These are phyloP conservation scores for Nerophis ophidion DNA, from an alignment of 2,113 vertebrate genomes.

Conservation along the genomic window DNA sequence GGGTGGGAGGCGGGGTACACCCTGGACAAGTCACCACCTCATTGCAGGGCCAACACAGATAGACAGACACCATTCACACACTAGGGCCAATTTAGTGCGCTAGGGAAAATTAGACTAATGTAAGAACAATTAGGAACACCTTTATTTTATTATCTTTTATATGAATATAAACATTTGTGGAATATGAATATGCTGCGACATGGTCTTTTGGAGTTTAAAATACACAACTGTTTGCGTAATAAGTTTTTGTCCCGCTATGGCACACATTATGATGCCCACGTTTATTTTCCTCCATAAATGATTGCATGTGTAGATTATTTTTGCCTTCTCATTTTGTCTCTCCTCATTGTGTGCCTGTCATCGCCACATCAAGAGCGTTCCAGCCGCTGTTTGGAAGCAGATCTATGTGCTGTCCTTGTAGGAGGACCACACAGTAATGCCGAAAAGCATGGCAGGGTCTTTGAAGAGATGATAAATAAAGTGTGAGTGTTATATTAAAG, in stretches of 20 bases:
- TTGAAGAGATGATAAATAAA: slow-evolving; percentile 47
- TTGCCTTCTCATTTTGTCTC: slow-evolving; percentile 13
- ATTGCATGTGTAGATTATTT: slow-evolving; percentile 13
- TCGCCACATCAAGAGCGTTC: slow-evolving; percentile 51
- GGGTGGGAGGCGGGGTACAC: no score
- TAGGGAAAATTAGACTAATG: not conserved
- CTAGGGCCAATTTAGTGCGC: no score
- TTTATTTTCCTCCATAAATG: slow-evolving; percentile 23
- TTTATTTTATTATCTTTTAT: not conserved
- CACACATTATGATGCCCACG: slow-evolving; percentile 12
- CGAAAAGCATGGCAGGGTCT: slow-evolving; percentile 35
- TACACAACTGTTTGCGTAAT: not conserved
- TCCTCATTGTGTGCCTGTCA: slow-evolving; percentile 23
- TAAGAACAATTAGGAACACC: not conserved
- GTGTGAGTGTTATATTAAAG: slow-evolving; percentile 46
- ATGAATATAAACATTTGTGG: no score
- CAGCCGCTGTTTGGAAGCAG: slow-evolving; percentile 39
- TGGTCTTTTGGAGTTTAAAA: not conserved
- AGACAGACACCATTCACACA: no score
- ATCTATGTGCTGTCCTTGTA: slow-evolving; percentile 39
- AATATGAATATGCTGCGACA: not conserved
- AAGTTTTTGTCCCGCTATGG: slow-evolving; percentile 11
- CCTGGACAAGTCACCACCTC: no score
- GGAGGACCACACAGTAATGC: slow-evolving; percentile 55
- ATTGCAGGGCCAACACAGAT: no score